Evolutionary conservation across 1,140 invertebrate species (phyloP).

Genomic region (Drosophila erecta): DNA sequence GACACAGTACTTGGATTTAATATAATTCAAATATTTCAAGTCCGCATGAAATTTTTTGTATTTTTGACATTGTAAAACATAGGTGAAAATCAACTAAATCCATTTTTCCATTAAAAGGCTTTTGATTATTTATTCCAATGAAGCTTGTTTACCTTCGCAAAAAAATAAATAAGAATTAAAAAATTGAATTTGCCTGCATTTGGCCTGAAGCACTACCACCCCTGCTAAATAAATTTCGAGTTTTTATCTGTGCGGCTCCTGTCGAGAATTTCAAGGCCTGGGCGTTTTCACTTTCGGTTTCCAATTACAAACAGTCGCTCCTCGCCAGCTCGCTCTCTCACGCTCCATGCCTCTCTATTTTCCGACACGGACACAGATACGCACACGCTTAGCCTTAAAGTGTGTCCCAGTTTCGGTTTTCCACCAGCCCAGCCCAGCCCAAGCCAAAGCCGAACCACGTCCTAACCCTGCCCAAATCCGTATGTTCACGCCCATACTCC

Average conservation of each 20-base stretch:
- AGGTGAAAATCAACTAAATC: no score
- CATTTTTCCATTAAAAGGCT: no score
- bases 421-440: slow-evolving; percentile 15
- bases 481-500: slow-evolving; percentile 62
- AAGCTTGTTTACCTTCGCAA: no score
- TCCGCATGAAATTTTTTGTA: no score
- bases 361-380: slow-evolving; percentile 32
- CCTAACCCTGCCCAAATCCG: slow-evolving; percentile 9
- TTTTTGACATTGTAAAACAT: no score
- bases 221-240: slow-evolving; percentile 59
- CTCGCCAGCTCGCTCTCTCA: slow-evolving; percentile 23
- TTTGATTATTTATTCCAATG: no score
- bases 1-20: no score
- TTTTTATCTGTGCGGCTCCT: slow-evolving; percentile 54
- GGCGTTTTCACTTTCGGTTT: slow-evolving; percentile 81
- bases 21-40: no score
- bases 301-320: slow-evolving; percentile 62
- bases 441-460: not conserved
- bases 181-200: not conserved
- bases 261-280: slow-evolving; percentile 63
- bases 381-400: slow-evolving; percentile 51
- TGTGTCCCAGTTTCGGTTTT: slow-evolving; percentile 47
- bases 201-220: not conserved
- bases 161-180: not conserved
- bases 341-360: slow-evolving; percentile 31